Percentiles rank a stretch among this genome's conserved stretches.
Evolutionary conservation across 23 tunicate species (phyloP).

Genomic region (Ciona savignyi): DNA sequence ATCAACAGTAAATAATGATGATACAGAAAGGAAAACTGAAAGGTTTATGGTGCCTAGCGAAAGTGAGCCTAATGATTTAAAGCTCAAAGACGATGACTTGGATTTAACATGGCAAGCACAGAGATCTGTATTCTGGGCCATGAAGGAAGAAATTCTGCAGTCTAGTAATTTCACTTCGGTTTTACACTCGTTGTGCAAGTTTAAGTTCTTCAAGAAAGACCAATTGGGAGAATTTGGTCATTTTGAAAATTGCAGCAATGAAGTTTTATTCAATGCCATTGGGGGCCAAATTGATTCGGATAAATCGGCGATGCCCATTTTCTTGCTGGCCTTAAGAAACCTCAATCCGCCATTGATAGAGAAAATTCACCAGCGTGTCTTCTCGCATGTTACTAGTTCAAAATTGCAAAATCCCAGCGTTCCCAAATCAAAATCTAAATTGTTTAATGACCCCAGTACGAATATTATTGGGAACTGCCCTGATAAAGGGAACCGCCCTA

Average conservation of each 20-base stretch:
- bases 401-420: background rate
- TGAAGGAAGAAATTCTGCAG: background rate
- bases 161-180: background rate
- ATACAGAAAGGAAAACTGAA: background rate
- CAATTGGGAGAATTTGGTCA: background rate
- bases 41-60: background rate
- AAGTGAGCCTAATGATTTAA: background rate
- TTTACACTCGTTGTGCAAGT: background rate
- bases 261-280: background rate
- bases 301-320: background rate
- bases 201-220: background rate
- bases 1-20: background rate
- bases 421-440: background rate
- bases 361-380: background rate
- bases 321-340: background rate
- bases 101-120: background rate
- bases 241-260: background rate
- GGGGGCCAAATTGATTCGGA: background rate
- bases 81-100: background rate
- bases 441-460: too few species aligned
- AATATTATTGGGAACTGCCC: too few species aligned
- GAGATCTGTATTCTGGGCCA: background rate
- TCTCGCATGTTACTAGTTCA: background rate
- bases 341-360: background rate
- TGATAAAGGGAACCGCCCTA: too few species aligned